Evolutionary conservation across 1,140 invertebrate genomes (phyloP).

Genomic region (Halyomorpha halys): DNA sequence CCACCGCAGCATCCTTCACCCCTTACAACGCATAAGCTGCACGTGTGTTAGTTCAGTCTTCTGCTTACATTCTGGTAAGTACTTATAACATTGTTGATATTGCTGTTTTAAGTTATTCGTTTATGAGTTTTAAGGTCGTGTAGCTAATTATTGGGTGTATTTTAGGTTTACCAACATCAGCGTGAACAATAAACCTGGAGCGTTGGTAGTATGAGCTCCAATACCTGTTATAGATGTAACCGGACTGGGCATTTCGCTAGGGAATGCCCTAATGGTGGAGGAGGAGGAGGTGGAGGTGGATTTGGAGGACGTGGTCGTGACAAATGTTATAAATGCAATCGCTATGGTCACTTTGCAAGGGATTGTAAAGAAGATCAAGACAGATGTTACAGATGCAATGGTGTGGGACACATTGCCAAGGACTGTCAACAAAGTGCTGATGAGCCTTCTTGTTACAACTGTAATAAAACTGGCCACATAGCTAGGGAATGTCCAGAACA

Average conservation of each 20-base stretch:
- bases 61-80: conserved; percentile 14
- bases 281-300: conserved; percentile 40
- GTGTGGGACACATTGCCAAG: conserved; percentile 78
- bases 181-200: conserved; percentile 39
- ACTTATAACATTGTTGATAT: conserved; percentile 3
- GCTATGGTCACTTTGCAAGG: conserved; percentile 82
- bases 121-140: neutral
- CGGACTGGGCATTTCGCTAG: conserved; percentile 75
- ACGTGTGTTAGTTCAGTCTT: conserved; percentile 20
- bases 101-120: neutral
- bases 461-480: conserved; percentile 79
- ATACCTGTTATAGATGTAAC: conserved; percentile 83
- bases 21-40: conserved; percentile 25
- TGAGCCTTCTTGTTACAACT: conserved; percentile 75
- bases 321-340: conserved; percentile 92
- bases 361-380: conserved; percentile 77
- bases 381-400: conserved; percentile 74
- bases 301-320: conserved; percentile 49
- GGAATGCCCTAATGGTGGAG: conserved; percentile 56
- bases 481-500: conserved; percentile 78
- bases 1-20: conserved; percentile 25
- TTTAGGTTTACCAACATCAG: conserved; percentile 16
- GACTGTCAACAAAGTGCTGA: conserved; percentile 74
- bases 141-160: conserved; percentile 10
- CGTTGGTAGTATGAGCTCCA: conserved; percentile 50